These are phyloP conservation scores for Drosophila multiciliata DNA, from an alignment of 2,888 invertebrate genomes.

Conservation along the genomic window DNA sequence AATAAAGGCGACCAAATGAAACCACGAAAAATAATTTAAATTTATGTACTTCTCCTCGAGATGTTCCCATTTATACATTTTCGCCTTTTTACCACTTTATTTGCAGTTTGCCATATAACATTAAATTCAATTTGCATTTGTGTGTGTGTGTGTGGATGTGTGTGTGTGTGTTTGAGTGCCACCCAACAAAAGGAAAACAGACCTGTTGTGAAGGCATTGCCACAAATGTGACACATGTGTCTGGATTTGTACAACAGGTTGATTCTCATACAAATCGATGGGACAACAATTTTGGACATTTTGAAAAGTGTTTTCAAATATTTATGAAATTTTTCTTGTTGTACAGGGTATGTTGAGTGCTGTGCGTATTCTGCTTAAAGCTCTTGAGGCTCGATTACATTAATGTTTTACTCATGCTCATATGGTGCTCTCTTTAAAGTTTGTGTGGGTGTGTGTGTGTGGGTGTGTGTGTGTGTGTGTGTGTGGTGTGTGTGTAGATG, in stretches of 20 bases:
- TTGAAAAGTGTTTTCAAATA: conserved; percentile 2
- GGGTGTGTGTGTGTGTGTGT: conserved; percentile 15
- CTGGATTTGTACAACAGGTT: conserved; percentile 27
- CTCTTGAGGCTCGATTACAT: conserved; percentile 46
- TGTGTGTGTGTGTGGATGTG: conserved; percentile 18
- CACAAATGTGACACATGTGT: conserved; percentile 50
- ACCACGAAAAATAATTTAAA: conserved; percentile 79
- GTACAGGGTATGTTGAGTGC: conserved; percentile 31
- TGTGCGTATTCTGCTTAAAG: conserved; percentile 18
- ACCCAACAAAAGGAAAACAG: conserved; percentile 58
- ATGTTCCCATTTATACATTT: conserved; percentile 66
- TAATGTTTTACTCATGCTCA: conserved; percentile 51
- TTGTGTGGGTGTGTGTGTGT: conserved; percentile 11
- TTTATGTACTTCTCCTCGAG: conserved; percentile 70
- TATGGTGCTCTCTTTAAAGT: conserved; percentile 8
- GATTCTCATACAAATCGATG: conserved; percentile 4
- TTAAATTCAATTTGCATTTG: conserved; percentile 76
- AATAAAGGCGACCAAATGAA: conserved; percentile 49
- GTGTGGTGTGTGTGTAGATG: conserved; percentile 27
- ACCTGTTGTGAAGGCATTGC: conserved; percentile 75
- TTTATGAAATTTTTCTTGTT: neutral
- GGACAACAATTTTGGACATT: neutral
- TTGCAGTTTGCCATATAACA: conserved; percentile 63
- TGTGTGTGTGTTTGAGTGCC: conserved; percentile 48
- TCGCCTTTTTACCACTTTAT: conserved; percentile 47